Conservation (phyloP, 2,797 vertebrate species). For the Hydrophis major region DNA sequence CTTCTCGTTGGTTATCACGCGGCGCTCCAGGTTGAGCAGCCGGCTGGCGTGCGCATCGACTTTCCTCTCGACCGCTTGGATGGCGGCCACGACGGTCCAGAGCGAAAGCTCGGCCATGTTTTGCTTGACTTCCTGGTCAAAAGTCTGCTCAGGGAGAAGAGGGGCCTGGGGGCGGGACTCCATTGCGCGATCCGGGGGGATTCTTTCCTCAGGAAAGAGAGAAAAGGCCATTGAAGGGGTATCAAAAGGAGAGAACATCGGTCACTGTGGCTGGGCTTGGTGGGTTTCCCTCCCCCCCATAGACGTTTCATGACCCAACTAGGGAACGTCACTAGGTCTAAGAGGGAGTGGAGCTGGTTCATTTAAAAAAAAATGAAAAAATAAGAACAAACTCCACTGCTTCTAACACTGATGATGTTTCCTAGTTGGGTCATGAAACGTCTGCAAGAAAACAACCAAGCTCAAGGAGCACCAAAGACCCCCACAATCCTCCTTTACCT, state of each 20-base stretch:
- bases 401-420: too few species aligned
- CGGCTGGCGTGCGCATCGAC: slow-evolving; percentile 31
- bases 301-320: too few species aligned
- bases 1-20: slow-evolving; percentile 23
- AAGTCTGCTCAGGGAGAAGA: not conserved
- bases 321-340: too few species aligned
- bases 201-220: not conserved
- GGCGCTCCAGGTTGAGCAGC: slow-evolving; percentile 36
- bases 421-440: too few species aligned
- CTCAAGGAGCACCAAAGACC: too few species aligned
- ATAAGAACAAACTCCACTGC: too few species aligned
- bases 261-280: too few species aligned
- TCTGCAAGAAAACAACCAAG: too few species aligned
- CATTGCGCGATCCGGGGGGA: not conserved
- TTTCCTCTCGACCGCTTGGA: slow-evolving; percentile 42
- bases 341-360: too few species aligned
- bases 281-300: accelerated
- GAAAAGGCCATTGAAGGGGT: too few species aligned
- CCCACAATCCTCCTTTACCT: too few species aligned
- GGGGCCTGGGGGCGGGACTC: not conserved
- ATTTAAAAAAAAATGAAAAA: too few species aligned
- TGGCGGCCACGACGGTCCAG: slow-evolving; percentile 38
- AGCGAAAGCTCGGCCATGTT: slow-evolving; percentile 42
- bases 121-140: slow-evolving; percentile 24
- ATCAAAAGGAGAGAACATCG: not conserved